Evolutionary conservation across 2,888 invertebrate species (phyloP).

Genomic region (Dusona sp.): DNA sequence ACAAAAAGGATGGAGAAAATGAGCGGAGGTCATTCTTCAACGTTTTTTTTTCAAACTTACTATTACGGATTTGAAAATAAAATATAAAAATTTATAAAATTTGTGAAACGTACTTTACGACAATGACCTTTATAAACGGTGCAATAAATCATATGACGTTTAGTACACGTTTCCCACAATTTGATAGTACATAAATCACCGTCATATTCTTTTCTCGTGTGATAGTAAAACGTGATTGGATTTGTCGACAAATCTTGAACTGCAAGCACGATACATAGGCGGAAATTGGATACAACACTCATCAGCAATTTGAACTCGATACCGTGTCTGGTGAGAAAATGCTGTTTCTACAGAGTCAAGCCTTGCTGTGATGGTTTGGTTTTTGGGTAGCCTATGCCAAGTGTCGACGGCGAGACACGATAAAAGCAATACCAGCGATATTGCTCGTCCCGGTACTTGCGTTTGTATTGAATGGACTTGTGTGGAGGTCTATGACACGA

Average conservation of each 20-base stretch:
- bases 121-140: not conserved
- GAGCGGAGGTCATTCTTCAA: not conserved
- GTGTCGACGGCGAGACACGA: constrained; percentile 49
- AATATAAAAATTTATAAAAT: not conserved
- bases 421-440: constrained; percentile 57
- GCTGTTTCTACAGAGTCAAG: constrained; percentile 44
- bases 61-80: not conserved
- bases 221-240: constrained; percentile 25
- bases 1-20: not conserved
- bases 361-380: constrained; percentile 34
- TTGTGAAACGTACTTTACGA: not conserved
- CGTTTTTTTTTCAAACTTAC: not conserved
- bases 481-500: not conserved
- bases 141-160: constrained; percentile 2
- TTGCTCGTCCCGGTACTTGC: constrained; percentile 41
- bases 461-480: constrained; percentile 13
- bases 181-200: not conserved
- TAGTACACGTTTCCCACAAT: not conserved
- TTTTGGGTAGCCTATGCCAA: constrained; percentile 41
- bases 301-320: constrained; percentile 42
- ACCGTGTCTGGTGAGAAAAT: constrained; percentile 43
- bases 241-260: constrained; percentile 39
- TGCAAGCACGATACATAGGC: constrained; percentile 31
- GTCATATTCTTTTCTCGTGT: not conserved
- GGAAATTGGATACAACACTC: constrained; percentile 27